A percentile compares a stretch with the other conserved stretches of the same genome.
Conservation (phyloP, 2,888 invertebrate species). For the Hermaeophaga mercurialis region DNA sequence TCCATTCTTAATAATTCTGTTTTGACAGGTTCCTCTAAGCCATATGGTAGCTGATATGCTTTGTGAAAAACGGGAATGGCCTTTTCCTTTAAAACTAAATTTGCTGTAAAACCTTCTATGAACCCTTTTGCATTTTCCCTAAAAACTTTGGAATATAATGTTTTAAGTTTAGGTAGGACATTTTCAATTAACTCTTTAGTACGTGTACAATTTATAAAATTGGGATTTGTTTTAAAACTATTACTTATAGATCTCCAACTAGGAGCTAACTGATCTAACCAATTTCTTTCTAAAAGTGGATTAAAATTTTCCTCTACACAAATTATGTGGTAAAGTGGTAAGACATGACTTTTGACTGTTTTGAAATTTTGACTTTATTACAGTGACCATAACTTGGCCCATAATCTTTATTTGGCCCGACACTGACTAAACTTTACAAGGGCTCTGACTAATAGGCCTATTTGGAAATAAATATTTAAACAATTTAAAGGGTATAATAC, state of each 20-base stretch:
- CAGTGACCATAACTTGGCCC: background rate
- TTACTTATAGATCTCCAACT: background rate
- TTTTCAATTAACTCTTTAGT: too few species aligned
- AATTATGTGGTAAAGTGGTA: background rate
- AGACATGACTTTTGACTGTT: background rate
- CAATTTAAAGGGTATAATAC: background rate
- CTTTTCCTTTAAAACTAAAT: constrained; percentile 1
- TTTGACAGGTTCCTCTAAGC: constrained; percentile 1
- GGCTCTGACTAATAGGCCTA: background rate
- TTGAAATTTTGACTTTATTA: background rate
- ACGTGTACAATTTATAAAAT: background rate
- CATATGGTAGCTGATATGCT: constrained; percentile 1
- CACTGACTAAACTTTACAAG: background rate
- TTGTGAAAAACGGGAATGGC: constrained; percentile 6
- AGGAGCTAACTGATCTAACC: background rate
- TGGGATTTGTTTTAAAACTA: background rate
- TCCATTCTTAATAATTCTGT: background rate
- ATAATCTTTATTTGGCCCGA: background rate
- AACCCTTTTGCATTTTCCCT: too few species aligned
- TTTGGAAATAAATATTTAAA: background rate
- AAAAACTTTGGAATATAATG: too few species aligned
- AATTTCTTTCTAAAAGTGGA: background rate
- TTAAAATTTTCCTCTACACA: background rate
- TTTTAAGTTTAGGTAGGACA: too few species aligned
- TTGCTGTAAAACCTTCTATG: constrained; percentile 6